Evolutionary conservation across 2,797 vertebrate genomes (phyloP), one percentile per base, ranked within the genome.

Genomic region (Acipenser oxyrinchus): DNA sequence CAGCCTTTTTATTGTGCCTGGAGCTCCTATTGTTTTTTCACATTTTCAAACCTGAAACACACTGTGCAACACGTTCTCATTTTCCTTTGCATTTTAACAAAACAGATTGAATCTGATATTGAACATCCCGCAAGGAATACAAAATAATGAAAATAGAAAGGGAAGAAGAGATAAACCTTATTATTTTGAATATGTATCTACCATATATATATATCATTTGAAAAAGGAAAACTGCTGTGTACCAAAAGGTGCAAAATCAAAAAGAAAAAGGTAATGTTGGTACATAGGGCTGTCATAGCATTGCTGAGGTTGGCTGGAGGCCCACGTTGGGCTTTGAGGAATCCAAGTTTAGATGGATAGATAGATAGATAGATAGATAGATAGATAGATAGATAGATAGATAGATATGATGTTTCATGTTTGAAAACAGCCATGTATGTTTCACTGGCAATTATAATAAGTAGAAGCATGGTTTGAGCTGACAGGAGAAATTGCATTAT

Each of bases 61-160:
- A 12, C 11, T 58, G 12, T 58, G 9, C 15, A 58, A 37, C 23
- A 37, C 23, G 23, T 37, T 37, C 65, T 70, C 15, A 18, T 18
- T 18, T 18, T 18, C 15, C 15, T 18, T 18, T 18, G 15, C 55
- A 8, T 58, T 70, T 72, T 73, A 77, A 72, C 69, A 74, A 23
- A 48, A 79, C 72, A 76, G 68, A 78, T 80, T 81, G 79, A 72
- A 78, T 82, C 73, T 81, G 72, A 76, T 78, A 65, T 62, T 73
- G 48, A 69, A 49, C 64, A 69, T 74, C 70, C 65, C 50, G 63
- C 70, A 51, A 65, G 66, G n/a, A 70, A 1, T 58, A 65, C 12
- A 65, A 68, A 60, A 68, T 70, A 70, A 71, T 64, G 58, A 18
- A 0, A 50, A 62, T 13, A 18, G 15, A 18, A 18, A 18, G 64